Conservation (phyloP, 1,140 invertebrate species). For the Caenorhabditis remanei region DNA sequence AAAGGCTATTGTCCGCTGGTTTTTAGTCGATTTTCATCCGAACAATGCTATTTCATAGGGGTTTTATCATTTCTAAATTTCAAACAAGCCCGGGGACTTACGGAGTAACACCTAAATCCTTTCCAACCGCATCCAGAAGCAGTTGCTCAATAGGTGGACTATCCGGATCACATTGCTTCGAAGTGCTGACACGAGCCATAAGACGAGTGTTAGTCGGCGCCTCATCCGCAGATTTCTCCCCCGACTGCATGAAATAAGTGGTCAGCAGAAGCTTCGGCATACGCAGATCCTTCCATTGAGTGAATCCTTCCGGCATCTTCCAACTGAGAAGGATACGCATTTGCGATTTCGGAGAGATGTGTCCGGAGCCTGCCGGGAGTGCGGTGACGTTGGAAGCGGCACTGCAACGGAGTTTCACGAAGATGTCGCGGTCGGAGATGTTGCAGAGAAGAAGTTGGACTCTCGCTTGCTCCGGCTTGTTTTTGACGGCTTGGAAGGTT, state of each 20-base stretch:
- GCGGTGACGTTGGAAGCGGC: slow-evolving; percentile 39
- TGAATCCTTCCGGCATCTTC: slow-evolving; percentile 44
- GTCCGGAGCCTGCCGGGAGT: slow-evolving; percentile 38
- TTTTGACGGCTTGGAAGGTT: slow-evolving; percentile 24
- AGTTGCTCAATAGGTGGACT: slow-evolving; percentile 66
- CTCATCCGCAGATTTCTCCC: slow-evolving; percentile 42
- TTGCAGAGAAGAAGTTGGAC: slow-evolving; percentile 64
- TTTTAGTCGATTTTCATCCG: background rate
- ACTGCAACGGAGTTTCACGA: slow-evolving; percentile 63
- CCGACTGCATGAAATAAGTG: slow-evolving; percentile 50
- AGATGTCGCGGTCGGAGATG: slow-evolving; percentile 64
- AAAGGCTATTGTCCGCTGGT: background rate
- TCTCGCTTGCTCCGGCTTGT: slow-evolving; percentile 38
- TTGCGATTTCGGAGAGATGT: slow-evolving; percentile 60
- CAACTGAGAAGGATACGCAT: slow-evolving; percentile 62
- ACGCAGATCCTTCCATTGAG: slow-evolving; percentile 54
- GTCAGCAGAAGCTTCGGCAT: slow-evolving; percentile 62
- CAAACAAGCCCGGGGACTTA: background rate
- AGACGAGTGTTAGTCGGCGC: slow-evolving; percentile 61
- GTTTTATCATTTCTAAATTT: no score
- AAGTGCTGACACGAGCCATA: slow-evolving; percentile 50
- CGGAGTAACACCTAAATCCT: slow-evolving; percentile 43
- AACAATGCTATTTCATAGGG: no score
- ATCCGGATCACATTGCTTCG: slow-evolving; percentile 53
- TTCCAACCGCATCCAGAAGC: slow-evolving; percentile 63